Evolutionary conservation across 2,113 vertebrate genomes (phyloP).

Genomic region (Salvelinus sp.): DNA sequence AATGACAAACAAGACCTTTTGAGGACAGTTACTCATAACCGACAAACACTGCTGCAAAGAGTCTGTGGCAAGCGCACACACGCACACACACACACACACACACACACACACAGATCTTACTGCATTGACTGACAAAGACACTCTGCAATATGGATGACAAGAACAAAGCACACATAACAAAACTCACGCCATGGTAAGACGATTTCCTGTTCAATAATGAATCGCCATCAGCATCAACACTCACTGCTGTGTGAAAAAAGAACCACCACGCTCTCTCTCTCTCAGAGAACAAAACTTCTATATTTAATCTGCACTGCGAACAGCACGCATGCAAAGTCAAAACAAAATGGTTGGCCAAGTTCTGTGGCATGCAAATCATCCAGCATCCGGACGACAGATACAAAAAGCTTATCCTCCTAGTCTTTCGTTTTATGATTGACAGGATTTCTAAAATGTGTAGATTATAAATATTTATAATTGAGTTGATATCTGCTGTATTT

Average conservation of each 20-base stretch:
- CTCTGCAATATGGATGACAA: slow-evolving; percentile 78
- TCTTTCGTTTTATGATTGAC: slow-evolving; percentile 72
- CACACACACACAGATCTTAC: slow-evolving; percentile 44
- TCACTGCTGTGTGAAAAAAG: slow-evolving; percentile 47
- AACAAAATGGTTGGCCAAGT: slow-evolving; percentile 71
- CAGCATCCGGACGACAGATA: slow-evolving; percentile 60
- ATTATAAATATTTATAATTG: slow-evolving; percentile 85
- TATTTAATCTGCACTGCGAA: slow-evolving; percentile 79
- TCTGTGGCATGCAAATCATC: slow-evolving; percentile 76
- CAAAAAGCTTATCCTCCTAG: slow-evolving; percentile 67
- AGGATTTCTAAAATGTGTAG: slow-evolving; percentile 77
- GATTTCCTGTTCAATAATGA: slow-evolving; percentile 81
- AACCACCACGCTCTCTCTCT: slow-evolving; percentile 58
- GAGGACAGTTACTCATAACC: slow-evolving; percentile 51
- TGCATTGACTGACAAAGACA: slow-evolving; percentile 74
- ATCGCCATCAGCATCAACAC: slow-evolving; percentile 79
- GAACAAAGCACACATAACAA: slow-evolving; percentile 77
- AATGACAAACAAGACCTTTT: slow-evolving; percentile 62
- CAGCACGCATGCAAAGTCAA: slow-evolving; percentile 71
- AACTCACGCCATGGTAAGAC: slow-evolving; percentile 72
- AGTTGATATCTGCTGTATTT: slow-evolving; percentile 74
- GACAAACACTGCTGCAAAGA: no score
- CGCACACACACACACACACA: slow-evolving; percentile 3
- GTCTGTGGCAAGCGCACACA: no score
- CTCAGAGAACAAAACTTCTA: slow-evolving; percentile 78